Conservation (phyloP, 2,113 vertebrate genomes). For the chimpanzee (Pan troglodytes) region NHGRI_mPanTro3-v2.1_pri NC_072411.2:28702501-28703000, state of each 20-base stretch:
- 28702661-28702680: background rate
- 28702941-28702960: slow-evolving; percentile 95
- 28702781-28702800: background rate
- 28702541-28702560: no score
- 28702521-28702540: background rate
- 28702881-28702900: slow-evolving; percentile 99
- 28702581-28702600: background rate
- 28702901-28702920: slow-evolving; percentile 96
- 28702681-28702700: background rate
- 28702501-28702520: background rate
- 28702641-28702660: background rate
- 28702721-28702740: background rate
- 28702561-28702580: background rate
- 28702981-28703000: slow-evolving; percentile 93
- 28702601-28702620: background rate
- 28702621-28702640: background rate
- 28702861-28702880: slow-evolving; percentile 52
- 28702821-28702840: slow-evolving; percentile 32
- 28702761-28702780: background rate
- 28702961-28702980: slow-evolving; percentile 92
- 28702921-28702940: slow-evolving; percentile 94
- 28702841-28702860: slow-evolving; percentile 31
- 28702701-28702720: background rate
- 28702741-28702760: background rate
- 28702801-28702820: background rate